A percentile compares a stretch with the other conserved stretches of the same genome.
Conservation (phyloP, 2,113 vertebrate species). For the Corythoichthys intestinalis region DNA sequence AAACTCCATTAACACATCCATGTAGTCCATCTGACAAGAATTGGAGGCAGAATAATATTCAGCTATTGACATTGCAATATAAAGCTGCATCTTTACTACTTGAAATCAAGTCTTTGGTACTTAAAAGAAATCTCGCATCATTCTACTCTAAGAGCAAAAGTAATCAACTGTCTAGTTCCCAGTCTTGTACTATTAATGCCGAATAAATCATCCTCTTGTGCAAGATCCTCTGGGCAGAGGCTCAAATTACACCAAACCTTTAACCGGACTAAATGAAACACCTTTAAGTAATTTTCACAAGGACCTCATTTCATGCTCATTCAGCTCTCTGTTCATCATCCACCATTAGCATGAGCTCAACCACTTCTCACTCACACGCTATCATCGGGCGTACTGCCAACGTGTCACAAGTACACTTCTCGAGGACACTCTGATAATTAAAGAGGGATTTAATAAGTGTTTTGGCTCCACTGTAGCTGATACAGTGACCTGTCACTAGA, state of each 20-base stretch:
- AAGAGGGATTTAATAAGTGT: constrained; percentile 64
- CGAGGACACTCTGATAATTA: constrained; percentile 64
- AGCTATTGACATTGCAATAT: background rate
- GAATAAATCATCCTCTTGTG: constrained; percentile 44
- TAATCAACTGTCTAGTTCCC: constrained; percentile 32
- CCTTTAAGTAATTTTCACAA: constrained; percentile 48
- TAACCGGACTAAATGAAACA: constrained; percentile 47
- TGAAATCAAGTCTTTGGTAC: background rate
- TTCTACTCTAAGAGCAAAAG: constrained; percentile 7
- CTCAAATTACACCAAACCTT: constrained; percentile 45
- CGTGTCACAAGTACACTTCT: constrained; percentile 63
- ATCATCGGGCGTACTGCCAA: constrained; percentile 54
- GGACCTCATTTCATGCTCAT: constrained; percentile 46
- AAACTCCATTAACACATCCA: constrained; percentile 3
- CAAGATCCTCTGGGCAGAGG: constrained; percentile 28
- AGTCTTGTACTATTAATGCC: constrained; percentile 24
- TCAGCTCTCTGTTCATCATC: constrained; percentile 52
- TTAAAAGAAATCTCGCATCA: background rate
- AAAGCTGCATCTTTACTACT: background rate
- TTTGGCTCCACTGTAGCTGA: constrained; percentile 48
- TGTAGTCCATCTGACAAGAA: constrained; percentile 3
- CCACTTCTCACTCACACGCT: constrained; percentile 48
- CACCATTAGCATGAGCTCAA: constrained; percentile 36
- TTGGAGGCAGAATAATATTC: background rate
- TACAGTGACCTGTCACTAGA: constrained; percentile 61